Conservation (phyloP, 1,140 invertebrate species). For the Brachionus koreanus region DNA sequence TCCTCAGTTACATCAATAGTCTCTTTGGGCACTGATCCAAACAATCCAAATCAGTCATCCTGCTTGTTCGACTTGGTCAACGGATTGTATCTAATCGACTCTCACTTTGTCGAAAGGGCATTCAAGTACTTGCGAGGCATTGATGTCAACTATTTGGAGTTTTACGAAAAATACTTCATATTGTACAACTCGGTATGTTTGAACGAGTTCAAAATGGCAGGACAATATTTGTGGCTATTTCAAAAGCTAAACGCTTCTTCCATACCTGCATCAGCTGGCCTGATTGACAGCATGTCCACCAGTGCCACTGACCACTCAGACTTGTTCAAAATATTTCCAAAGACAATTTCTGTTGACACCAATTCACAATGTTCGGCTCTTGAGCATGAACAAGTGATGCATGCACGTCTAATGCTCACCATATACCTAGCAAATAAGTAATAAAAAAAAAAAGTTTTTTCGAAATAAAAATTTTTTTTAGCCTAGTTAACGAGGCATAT, state of each 20-base stretch:
- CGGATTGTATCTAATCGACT: constrained; percentile 5
- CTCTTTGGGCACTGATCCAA: background rate
- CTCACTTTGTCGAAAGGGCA: background rate
- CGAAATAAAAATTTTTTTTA: background rate
- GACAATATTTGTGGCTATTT: constrained; percentile 2
- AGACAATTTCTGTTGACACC: background rate
- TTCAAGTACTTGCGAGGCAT: constrained; percentile 20
- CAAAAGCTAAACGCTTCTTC: constrained; percentile 10
- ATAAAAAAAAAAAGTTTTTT: too few relatives aligned
- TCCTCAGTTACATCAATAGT: background rate
- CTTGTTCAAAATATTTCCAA: constrained; percentile 14
- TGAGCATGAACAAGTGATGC: constrained; percentile 6
- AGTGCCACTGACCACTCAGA: background rate
- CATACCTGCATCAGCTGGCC: background rate
- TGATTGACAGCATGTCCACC: background rate
- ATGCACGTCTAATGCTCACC: background rate
- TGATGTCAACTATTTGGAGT: constrained; percentile 8
- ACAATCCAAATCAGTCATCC: background rate
- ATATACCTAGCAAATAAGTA: constrained; percentile 14
- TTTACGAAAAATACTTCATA: constrained; percentile 27
- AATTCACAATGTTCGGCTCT: background rate
- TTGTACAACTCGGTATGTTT: background rate
- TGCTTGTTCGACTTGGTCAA: constrained; percentile 25
- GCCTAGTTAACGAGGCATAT: background rate
- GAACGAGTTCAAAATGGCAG: background rate